Percentiles rank a stretch among this genome's conserved stretches.
phyloP scores from a whole-genome alignment of 2,888 invertebrate genomes.

The Tachystola acroxantha region DNA sequence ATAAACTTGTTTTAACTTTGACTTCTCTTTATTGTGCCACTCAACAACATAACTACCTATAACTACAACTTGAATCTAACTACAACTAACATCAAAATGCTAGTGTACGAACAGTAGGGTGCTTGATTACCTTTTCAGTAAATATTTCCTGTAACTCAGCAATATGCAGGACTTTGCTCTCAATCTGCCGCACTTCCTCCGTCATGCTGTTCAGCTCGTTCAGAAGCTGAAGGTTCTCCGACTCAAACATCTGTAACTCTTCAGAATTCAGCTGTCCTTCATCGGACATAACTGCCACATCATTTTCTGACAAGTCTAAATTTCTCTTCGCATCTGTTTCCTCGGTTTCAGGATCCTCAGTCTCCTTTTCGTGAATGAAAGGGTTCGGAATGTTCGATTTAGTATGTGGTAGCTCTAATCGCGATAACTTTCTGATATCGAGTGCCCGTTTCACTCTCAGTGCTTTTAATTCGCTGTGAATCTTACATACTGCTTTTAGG shows the following conservation, averaged over 20 bases:
- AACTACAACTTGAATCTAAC: no score
- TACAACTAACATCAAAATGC: no score
- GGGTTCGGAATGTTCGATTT: constrained; percentile 51
- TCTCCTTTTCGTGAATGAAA: constrained; percentile 38
- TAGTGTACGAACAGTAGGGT: no score
- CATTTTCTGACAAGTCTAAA: constrained; percentile 60
- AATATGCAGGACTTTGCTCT: constrained; percentile 96
- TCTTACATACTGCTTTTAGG: constrained; percentile 90
- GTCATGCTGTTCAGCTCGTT: constrained; percentile 92
- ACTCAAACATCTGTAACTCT: constrained; percentile 95
- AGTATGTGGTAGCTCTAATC: constrained; percentile 73
- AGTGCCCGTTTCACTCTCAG: constrained; percentile 90
- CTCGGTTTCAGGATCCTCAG: constrained; percentile 28
- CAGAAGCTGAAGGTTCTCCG: constrained; percentile 92
- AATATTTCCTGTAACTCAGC: constrained; percentile 97
- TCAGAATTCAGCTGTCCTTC: constrained; percentile 87
- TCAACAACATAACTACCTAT: no score
- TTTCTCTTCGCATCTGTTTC: constrained; percentile 45
- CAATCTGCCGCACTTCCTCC: constrained; percentile 94
- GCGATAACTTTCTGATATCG: constrained; percentile 89
- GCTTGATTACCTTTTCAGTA: constrained; percentile 92
- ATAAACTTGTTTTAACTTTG: no score
- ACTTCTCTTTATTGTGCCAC: no score
- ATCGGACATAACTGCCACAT: constrained; percentile 67
- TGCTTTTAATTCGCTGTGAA: constrained; percentile 93